These are phyloP conservation scores for Coptotermes formosanus DNA, from an alignment of 1,140 invertebrate genomes.

Conservation along the genomic window DNA sequence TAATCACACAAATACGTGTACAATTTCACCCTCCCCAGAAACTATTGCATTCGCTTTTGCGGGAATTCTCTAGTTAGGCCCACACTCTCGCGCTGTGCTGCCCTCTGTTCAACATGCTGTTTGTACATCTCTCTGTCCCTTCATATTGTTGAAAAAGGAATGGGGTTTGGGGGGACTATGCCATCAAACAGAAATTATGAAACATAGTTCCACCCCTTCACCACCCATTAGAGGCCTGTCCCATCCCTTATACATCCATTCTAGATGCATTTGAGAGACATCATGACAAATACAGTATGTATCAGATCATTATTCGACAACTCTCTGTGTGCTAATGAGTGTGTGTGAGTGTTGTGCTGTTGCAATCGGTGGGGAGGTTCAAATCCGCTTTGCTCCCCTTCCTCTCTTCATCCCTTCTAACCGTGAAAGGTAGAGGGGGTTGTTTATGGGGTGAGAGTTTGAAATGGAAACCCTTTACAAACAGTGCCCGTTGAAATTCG, in stretches of 20 bases:
- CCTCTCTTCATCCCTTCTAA: neutral
- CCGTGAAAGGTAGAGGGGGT: neutral
- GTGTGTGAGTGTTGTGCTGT: neutral
- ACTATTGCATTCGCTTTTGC: conserved; percentile 25
- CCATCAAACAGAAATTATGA: conserved; percentile 35
- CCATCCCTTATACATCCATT: conserved; percentile 24
- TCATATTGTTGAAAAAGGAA: neutral
- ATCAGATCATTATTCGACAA: conserved; percentile 30
- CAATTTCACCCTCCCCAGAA: neutral
- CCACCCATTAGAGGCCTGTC: neutral
- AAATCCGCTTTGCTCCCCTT: conserved; percentile 30
- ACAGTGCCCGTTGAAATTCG: neutral
- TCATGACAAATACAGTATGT: conserved; percentile 32
- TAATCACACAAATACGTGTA: conserved; percentile 28
- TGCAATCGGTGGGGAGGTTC: neutral
- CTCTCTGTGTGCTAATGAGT: conserved; percentile 28
- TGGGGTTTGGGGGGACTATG: neutral
- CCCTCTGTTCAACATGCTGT: neutral
- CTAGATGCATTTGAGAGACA: conserved; percentile 30
- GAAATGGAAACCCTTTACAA: neutral
- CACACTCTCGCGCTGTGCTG: no score
- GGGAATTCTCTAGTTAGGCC: neutral
- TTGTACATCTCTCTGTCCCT: neutral
- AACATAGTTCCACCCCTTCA: conserved; percentile 17
- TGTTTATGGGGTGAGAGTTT: neutral